Conservation (phyloP, 1,140 invertebrate species). For the Diorhabda elongata region DNA sequence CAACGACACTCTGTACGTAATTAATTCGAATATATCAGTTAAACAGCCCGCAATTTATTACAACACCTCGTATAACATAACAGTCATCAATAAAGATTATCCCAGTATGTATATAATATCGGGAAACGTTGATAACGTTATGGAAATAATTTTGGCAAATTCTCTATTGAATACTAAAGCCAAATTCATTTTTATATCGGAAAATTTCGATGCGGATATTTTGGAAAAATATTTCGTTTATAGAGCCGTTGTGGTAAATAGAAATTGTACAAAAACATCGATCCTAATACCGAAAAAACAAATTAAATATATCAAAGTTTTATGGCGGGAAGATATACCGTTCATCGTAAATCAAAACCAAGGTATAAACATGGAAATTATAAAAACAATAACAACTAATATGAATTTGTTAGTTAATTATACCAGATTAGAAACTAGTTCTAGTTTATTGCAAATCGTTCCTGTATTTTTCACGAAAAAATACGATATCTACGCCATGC, state of each 20-base stretch:
- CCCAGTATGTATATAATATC: background rate
- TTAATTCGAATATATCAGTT: too few species aligned
- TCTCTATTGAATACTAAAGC: background rate
- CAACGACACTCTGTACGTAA: too few species aligned
- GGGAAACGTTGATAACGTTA: background rate
- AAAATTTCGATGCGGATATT: background rate
- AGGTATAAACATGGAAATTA: background rate
- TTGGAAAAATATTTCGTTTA: background rate
- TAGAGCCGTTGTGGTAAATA: background rate
- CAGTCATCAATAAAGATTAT: too few species aligned
- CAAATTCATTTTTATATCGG: background rate
- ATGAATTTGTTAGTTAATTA: background rate
- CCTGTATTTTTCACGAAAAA: background rate
- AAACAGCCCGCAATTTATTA: too few species aligned
- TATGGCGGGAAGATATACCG: background rate
- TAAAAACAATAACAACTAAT: background rate
- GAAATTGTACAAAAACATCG: background rate
- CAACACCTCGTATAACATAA: too few species aligned
- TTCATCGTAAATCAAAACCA: background rate
- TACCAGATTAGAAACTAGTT: background rate
- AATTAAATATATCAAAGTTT: background rate
- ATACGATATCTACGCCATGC: background rate
- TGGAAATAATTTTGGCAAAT: background rate
- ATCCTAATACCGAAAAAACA: background rate
- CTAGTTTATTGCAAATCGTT: background rate